Evolutionary conservation across 1,140 invertebrate species (phyloP), one percentile per base, ranked within the genome.

Genomic region (Drosophila rufa): DNA sequence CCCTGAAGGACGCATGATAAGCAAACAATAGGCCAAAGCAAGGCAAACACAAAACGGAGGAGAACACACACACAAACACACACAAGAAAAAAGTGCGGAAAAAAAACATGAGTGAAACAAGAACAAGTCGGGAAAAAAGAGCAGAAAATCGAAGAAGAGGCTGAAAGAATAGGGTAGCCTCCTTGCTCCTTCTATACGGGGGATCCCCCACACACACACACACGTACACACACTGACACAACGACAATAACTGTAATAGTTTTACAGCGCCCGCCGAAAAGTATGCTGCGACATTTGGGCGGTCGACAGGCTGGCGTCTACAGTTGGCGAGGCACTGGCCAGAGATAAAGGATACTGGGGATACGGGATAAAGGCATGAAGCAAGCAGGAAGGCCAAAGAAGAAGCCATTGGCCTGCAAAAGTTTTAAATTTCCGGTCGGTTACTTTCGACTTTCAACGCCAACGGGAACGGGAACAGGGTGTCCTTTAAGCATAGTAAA

Each of bases 11-110:
- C 42, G 57, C 47, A 61, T 77, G 77, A 45, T 71, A 75, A 71
- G 59, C 85, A 89, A 90, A 89, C 85, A 89, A 90, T 84, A 68
- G 78, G 68, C 74, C 65, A 80, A 80, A 84, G 77, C 58, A 84
- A 69, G 53, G 47, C 67, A 82, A 74, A 80, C 69, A 80, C 58
- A 46, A 75, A 50, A 46, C 14, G 53, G 4, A 40, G 53, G 19
- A 56, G 19, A 19, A 9, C 12, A 38, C 8, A 22, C 7, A 55
- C 51, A 82, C 62, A 79, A 43, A 71, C 40, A 38, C 57, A 48
- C 12, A 22, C 19, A 2, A 25, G 17, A 51, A 22, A 48, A 48
- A 25, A 40, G 30, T 59, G 50, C 45, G 45, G 40, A 48, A 60
- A 56, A 58, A 65, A 38, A 33, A 7, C 17, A 22, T 15, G 36